Evolutionary conservation across 2,888 invertebrate genomes (phyloP), one percentile per base, ranked within the genome.

Genomic region (Petrophora chlorosata): DNA sequence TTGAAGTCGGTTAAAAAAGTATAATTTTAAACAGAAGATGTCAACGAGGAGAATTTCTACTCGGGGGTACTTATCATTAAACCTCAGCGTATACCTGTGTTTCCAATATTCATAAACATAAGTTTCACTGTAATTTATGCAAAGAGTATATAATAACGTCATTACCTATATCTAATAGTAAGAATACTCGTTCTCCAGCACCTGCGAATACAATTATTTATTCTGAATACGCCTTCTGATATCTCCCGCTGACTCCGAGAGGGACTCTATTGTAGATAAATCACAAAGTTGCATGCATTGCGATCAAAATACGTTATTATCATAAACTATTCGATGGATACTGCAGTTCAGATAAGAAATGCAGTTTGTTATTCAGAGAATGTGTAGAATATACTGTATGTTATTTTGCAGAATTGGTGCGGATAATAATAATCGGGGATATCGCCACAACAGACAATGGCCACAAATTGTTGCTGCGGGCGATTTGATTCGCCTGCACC

Each of bases 401-500:
- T 25, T 32, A 45, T 45, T 50, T 40, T 15, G 9, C 5, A 16
- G 12, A 44, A 41, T 40, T 15, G 32, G 44, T 26, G 25, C 22
- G 10, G 4, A 7, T 19, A 19, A 5, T 5, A 29, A 43, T 28
- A 42, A 53, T 38, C 61, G 63, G 63, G 57, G 73, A 74, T 81
- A 77, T 71, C 67, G 67, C 58, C 52, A 46, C 59, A 60, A 53
- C 67, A 73, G 70, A 82, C 80, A 81, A 84, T 82, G 70, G 71
- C 66, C 63, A 66, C 75, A 79, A 80, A 84, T 82, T 81, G 73
- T 56, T 53, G 71, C 76, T 73, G 65, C 63, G 39, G 76, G 71
- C 71, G 53, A 49, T 64, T 64, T 61, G 67, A 69, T 65, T 63
- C 59, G 59, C 59, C 52, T 59, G 53, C 59, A 54, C 42, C 54